phyloP scores from a whole-genome alignment of 2,113 vertebrate species.

The Turdus rufiventris region DNA sequence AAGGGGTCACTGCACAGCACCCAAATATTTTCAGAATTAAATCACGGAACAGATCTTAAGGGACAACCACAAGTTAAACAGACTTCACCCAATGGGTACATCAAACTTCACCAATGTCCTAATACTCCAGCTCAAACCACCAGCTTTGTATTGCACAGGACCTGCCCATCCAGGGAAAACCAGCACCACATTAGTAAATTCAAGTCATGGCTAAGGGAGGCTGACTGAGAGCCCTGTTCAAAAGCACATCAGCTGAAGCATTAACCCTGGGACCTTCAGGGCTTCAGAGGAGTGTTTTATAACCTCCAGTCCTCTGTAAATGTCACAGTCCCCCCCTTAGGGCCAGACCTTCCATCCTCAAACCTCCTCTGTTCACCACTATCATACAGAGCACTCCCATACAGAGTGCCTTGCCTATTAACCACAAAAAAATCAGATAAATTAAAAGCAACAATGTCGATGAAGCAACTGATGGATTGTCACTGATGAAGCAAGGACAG shows the following conservation, averaged over 20 bases:
- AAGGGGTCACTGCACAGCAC: neutral
- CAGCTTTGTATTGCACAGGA: neutral
- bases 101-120: neutral
- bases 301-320: neutral
- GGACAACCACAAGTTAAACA: neutral
- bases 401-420: neutral
- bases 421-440: neutral
- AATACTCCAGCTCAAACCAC: neutral
- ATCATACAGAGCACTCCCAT: neutral
- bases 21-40: neutral
- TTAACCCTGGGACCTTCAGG: neutral
- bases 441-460: neutral
- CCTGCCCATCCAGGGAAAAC: neutral
- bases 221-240: neutral
- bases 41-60: neutral
- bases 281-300: neutral
- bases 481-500: neutral
- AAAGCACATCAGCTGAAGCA: neutral
- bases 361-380: neutral
- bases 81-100: neutral
- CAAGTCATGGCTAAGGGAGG: neutral
- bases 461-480: neutral
- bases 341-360: neutral
- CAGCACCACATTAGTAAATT: neutral
- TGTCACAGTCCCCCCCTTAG: neutral